Base-by-base conservation (phyloP, 2,888 invertebrate genomes). In the Ellobium chinense region DNA sequence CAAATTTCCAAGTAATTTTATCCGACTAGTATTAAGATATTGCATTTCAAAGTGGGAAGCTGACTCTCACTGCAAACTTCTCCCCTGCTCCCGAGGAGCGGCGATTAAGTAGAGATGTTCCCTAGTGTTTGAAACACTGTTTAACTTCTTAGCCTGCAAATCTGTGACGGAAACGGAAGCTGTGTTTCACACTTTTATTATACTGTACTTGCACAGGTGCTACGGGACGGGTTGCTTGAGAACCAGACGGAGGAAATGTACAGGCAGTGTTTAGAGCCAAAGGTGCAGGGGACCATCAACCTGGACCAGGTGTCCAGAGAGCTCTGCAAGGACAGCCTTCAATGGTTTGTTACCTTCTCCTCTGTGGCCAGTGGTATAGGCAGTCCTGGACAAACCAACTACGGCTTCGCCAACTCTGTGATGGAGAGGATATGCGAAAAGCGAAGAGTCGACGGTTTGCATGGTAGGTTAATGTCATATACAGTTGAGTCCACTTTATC, bases 331-430 rank as follows among this genome's bases (percentile, higher is more conserved):
- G 95, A 96, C 27, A 84, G 86, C 93, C 91, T 93, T 86, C 97
- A 98, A 90, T 96, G 97, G 94, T 99, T 99, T 93, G 97, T 99
- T 75, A 96, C 95, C 81, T 99, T 99, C 94, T 99, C 99, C 58
- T 98, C 98, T 63, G 97, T 99, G 80, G 97, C 98, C 58, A 98
- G 98, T 93, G 99, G 99, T 21, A 95, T 98, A 87, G 99, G 99
- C 83, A 99, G 99, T 94, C 95, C 96, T 74, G 99, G 99, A 3
- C 99, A 99, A 94, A 95, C 96, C 83, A 99, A 99, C 94, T 99
- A 99, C 93, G 99, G 99, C 76, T 95, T 97, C n/a, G n/a, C n/a
- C n/a, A n/a, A n/a, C n/a, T n/a, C n/a, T n/a, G n/a, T n/a, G n/a
- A n/a, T n/a, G n/a, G n/a, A n/a, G 88, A 98, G 99, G 76, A 99